Evolutionary conservation across 2,113 vertebrate genomes (phyloP), one percentile per base, ranked within the genome.

Genomic region (Trogon melanurus): DNA sequence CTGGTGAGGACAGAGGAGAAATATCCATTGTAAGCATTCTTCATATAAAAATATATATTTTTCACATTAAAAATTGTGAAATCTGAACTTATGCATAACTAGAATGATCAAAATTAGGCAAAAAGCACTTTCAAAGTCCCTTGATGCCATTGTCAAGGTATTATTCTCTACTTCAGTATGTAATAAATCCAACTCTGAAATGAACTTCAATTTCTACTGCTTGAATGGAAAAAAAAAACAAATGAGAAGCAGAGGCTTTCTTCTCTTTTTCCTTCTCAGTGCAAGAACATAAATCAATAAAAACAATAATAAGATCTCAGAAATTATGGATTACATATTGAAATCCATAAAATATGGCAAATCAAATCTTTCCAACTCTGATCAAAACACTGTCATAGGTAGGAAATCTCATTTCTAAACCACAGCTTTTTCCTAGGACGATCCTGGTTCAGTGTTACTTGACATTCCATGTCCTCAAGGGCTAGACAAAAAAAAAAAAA

Each of bases 321-420:
- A 85, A 90, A 85, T 73, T 56, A 85, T 70, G 47, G 44, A 62
- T 57, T 96, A 73, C 23, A 67, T 62, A 58, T 50, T 88, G 71
- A 90, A 93, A 96, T 56, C n/a, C 70, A 82, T 51, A 89, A 93
- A 85, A 69, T 69, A 82, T 13, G 6, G 23, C 21, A 88, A 95
- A 92, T 45, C 32, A 62, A 79, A 70, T 67, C 23, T 89, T 89
- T 86, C 19, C 23, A 87, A 20, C 34, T 72, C 47, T 79, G 45
- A 65, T 66, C 47, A 88, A 89, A 91, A 85, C 0, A 30, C 72
- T 91, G 85, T 56, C 23, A 91, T 64, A 56, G 27, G 41, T 41
- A 81, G n/a, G 10, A 95, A 87, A 76, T 66, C n/a, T 85, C 20
- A 13, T 73, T 95, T 90, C 51, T 91, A 89, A 88, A 75, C 16